Conservation (phyloP, 2,888 invertebrate genomes). For the Cosmia pyralina region DNA sequence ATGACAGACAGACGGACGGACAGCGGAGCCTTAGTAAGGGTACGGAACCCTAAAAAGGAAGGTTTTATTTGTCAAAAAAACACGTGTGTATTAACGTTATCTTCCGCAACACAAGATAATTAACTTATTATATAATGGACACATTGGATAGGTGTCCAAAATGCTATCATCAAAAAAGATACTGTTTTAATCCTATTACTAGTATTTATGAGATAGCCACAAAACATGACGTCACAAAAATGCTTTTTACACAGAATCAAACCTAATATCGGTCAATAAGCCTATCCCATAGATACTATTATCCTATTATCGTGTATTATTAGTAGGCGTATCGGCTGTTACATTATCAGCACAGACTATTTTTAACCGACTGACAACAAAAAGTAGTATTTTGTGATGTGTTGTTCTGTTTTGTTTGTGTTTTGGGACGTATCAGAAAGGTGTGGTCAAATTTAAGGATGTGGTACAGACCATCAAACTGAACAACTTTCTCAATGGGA, state of each 20-base stretch:
- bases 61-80: no score
- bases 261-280: neutral
- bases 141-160: neutral
- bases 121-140: neutral
- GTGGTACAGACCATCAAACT: no score
- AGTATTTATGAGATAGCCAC: neutral
- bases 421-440: no score
- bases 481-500: no score
- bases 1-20: no score
- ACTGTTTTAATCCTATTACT: slow-evolving; percentile 18
- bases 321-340: slow-evolving; percentile 13
- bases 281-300: neutral
- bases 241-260: neutral
- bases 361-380: neutral
- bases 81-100: no score
- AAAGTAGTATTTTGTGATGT: neutral
- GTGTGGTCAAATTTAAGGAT: no score
- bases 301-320: slow-evolving; percentile 11
- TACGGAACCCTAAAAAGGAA: no score
- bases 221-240: slow-evolving; percentile 6
- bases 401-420: no score
- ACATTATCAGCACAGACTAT: neutral
- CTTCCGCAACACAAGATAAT: no score
- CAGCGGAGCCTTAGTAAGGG: no score
- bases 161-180: neutral